Percentiles rank a stretch among this genome's conserved stretches.
Conservation (phyloP, 2,113 vertebrate species). For the Sander lucioperca region DNA sequence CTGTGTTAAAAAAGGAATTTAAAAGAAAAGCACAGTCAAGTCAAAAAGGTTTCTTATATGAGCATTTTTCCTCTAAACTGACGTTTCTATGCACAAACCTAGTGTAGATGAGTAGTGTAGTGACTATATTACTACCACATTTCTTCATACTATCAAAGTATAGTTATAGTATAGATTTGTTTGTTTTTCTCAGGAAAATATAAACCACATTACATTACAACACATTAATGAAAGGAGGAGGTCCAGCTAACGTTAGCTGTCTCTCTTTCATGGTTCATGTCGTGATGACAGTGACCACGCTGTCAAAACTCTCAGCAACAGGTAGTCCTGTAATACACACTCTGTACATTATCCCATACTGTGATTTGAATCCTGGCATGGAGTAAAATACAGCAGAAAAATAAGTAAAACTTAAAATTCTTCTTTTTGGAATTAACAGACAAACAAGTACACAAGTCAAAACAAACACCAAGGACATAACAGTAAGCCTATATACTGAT, state of each 20-base stretch:
- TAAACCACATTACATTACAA: too few species aligned
- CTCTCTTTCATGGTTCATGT: too few species aligned
- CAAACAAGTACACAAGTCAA: neutral
- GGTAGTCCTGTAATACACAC: too few species aligned
- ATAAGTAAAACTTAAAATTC: neutral
- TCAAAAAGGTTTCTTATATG: slow-evolving; percentile 1
- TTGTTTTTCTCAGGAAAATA: too few species aligned
- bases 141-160: neutral
- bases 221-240: neutral
- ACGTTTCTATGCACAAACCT: neutral
- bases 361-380: neutral
- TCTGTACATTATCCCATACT: neutral
- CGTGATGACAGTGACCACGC: too few species aligned
- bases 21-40: neutral
- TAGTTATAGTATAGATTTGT: neutral
- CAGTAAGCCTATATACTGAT: neutral
- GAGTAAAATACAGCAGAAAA: neutral
- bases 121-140: neutral
- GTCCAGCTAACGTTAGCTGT: neutral
- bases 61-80: neutral
- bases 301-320: too few species aligned
- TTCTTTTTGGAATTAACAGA: neutral
- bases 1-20: neutral
- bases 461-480: neutral
- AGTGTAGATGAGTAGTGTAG: neutral